Conservation (phyloP, 2,888 invertebrate genomes). For the Drosophila vallismaia region DNA sequence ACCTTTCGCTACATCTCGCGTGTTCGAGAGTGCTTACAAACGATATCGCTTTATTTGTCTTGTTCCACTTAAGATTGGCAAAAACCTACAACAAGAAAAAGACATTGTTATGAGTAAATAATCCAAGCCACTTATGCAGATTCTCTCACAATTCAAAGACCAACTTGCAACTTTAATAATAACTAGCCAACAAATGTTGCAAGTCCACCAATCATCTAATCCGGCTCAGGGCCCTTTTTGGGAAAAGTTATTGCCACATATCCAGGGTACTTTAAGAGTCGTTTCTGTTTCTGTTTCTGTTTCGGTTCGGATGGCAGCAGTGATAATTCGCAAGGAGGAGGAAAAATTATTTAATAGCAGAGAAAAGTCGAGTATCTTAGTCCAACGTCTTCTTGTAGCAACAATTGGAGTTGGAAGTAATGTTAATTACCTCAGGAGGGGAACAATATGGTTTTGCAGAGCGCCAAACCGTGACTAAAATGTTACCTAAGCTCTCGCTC, state of each 20-base stretch:
- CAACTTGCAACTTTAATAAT: slow-evolving; percentile 39
- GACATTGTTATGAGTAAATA: slow-evolving; percentile 48
- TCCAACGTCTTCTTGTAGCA: slow-evolving; percentile 20
- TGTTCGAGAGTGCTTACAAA: slow-evolving; percentile 28
- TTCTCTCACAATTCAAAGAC: slow-evolving; percentile 70
- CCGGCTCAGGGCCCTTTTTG: slow-evolving; percentile 53
- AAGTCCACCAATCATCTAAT: slow-evolving; percentile 64
- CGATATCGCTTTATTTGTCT: slow-evolving; percentile 37
- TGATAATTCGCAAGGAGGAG: slow-evolving; percentile 33
- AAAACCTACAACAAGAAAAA: slow-evolving; percentile 11
- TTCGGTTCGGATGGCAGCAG: slow-evolving; percentile 2
- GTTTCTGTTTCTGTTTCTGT: neutral
- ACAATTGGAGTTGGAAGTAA: slow-evolving; percentile 39
- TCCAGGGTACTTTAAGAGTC: slow-evolving; percentile 28
- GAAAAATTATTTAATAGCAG: slow-evolving; percentile 59
- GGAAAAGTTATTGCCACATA: slow-evolving; percentile 48
- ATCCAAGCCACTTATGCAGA: slow-evolving; percentile 53
- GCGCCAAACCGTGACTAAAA: slow-evolving; percentile 75
- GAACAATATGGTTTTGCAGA: slow-evolving; percentile 67
- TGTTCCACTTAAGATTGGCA: slow-evolving; percentile 43
- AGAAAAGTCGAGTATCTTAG: slow-evolving; percentile 29
- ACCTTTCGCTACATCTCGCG: slow-evolving; percentile 8
- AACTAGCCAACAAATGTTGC: slow-evolving; percentile 47
- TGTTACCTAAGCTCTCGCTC: slow-evolving; percentile 69
- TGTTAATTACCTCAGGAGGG: slow-evolving; percentile 65